Base-by-base conservation (phyloP, 2,797 vertebrate species). In the Pantherophis alleghaniensis region DNA sequence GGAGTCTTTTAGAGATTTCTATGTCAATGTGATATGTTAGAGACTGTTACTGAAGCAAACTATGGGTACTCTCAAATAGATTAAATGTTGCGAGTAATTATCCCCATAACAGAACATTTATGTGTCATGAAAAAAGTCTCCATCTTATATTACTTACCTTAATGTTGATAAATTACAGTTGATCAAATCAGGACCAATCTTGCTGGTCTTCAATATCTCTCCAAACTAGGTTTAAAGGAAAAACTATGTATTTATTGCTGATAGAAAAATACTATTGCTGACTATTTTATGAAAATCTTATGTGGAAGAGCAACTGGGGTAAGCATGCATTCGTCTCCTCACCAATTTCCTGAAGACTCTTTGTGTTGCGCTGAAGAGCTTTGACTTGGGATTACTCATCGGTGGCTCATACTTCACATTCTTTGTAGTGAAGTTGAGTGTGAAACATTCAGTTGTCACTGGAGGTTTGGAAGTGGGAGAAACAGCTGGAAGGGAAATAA, bases 381-480 rank as follows among this genome's bases (percentile, higher is more conserved):
- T 91, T 26, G 98, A 98, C 11, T 94, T 93, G 0, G 93, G 95
- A 3, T 1, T 93, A 56, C 92, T 94, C 94, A 98, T 97, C 63
- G 97, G 96, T 0, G 92, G 12, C 0, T 93, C 96, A 92, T 97
- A 98, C 42, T 91, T 96, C 87, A 98, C 96, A 95, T 98, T 98
- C 94, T 83, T 94, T 57, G 97, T 94, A 57, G 97, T 98, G 94
- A 98, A 97, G 93, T 97, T 98, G 24, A 98, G 57, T 0, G 94
- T 97, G 95, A 98, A 97, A 1, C 66, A 90, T 59, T 95, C 61
- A 0, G 0, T 4, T 79, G 9, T 9, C 20, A 0, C 0, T 53
- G 51, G 60, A 37, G 42, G 93, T 5, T 26, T 47, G 56, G 93
- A 57, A 2, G 10, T 47, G 56, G 93, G 9, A 7, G 87, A 88